Conservation (phyloP, 2,797 vertebrate genomes). For the Macrochelys suwanniensis region DNA sequence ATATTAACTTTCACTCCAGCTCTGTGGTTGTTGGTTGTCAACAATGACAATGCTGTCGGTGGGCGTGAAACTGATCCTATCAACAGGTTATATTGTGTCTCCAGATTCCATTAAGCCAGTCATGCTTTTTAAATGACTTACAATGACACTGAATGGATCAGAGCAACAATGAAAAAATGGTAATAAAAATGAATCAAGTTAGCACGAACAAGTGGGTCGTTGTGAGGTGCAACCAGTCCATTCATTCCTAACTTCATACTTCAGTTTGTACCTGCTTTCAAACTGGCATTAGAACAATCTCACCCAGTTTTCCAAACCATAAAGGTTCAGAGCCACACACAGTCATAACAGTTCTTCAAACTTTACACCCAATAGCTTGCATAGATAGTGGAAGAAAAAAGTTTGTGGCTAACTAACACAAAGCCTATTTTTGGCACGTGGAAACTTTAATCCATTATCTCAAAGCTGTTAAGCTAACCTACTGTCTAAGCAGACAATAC, state of each 20-base stretch:
- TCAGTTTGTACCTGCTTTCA: background rate
- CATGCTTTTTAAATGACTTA: background rate
- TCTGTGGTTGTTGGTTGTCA: background rate
- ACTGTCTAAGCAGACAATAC: background rate
- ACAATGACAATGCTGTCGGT: background rate
- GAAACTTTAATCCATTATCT: background rate
- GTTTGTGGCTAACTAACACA: background rate
- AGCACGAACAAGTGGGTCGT: accelerated
- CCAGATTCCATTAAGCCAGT: constrained; percentile 14
- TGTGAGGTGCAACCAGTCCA: background rate
- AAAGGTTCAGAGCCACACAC: background rate
- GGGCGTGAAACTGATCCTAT: background rate
- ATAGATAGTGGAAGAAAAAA: background rate
- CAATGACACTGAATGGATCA: background rate
- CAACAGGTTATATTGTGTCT: background rate
- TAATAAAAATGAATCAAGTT: accelerated
- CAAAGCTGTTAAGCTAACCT: background rate
- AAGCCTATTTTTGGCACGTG: background rate
- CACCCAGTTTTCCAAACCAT: accelerated
- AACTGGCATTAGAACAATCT: background rate
- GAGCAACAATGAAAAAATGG: background rate
- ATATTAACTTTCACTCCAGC: background rate
- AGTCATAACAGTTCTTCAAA: background rate
- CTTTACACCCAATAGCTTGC: background rate
- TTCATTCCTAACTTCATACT: background rate